phyloP scores from a whole-genome alignment of 2,113 vertebrate genomes.

The Cyprichromis sp. region DNA sequence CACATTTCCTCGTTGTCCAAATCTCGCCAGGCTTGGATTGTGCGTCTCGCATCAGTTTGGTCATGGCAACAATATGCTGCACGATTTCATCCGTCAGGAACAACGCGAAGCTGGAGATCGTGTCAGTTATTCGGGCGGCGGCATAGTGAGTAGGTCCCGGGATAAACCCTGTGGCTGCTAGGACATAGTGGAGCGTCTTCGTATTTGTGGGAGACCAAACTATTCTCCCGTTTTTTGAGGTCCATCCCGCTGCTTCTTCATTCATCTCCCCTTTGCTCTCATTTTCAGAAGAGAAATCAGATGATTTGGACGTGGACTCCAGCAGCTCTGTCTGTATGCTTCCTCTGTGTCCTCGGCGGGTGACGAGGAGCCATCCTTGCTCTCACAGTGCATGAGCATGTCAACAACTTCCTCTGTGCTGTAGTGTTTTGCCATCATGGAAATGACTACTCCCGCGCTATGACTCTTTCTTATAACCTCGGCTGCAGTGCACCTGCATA shows the following conservation, averaged over 20 bases:
- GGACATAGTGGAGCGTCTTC: not conserved
- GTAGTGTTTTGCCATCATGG: not conserved
- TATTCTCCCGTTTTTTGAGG: not conserved
- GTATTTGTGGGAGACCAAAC: not conserved
- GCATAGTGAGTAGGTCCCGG: not conserved
- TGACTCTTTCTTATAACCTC: not conserved
- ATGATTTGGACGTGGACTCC: not conserved
- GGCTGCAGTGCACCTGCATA: not conserved
- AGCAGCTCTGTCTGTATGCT: accelerated
- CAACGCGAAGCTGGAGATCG: accelerated
- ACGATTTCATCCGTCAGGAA: not conserved
- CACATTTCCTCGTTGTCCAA: not conserved
- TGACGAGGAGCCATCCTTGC: not conserved
- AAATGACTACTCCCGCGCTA: not conserved
- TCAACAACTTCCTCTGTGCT: not conserved
- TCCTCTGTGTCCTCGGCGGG: accelerated
- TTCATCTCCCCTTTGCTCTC: not conserved
- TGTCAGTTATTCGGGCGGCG: not conserved
- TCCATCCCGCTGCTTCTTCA: not conserved
- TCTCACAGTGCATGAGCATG: not conserved
- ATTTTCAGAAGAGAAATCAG: not conserved
- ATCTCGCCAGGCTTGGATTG: not conserved
- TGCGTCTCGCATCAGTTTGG: not conserved
- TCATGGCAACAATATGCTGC: not conserved
- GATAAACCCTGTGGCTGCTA: not conserved